A percentile compares a stretch with the other conserved stretches of the same genome.
Conservation (phyloP, 2,113 vertebrate genomes). For the Pyrgilauda ruficollis region DNA sequence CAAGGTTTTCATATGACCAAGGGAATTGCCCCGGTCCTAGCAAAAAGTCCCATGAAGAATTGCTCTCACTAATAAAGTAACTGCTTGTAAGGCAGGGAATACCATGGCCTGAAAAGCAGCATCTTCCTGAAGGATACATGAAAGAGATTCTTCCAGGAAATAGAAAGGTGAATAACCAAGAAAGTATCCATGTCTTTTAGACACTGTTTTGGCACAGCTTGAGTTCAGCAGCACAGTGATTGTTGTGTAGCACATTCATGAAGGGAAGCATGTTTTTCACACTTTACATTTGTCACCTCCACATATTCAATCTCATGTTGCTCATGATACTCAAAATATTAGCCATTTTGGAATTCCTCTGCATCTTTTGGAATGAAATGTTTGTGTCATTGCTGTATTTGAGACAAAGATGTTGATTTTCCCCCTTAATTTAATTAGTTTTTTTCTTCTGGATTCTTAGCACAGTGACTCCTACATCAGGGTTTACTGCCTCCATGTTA, state of each 20-base stretch:
- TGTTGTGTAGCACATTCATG: neutral
- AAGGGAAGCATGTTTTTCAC: neutral
- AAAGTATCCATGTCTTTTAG: neutral
- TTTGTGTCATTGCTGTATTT: neutral
- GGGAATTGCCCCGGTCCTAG: neutral
- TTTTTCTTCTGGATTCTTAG: neutral
- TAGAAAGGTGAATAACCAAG: neutral
- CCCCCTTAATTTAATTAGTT: neutral
- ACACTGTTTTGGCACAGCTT: neutral
- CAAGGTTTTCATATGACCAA: neutral
- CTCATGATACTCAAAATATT: neutral
- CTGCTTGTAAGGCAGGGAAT: neutral
- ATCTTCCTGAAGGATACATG: neutral
- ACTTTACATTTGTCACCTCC: neutral
- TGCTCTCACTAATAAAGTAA: neutral
- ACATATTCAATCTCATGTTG: neutral
- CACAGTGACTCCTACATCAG: neutral
- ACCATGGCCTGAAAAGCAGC: neutral
- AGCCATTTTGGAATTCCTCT: neutral
- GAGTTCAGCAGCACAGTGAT: neutral
- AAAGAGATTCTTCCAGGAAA: neutral
- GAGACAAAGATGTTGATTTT: neutral
- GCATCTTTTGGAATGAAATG: neutral
- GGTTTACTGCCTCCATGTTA: neutral
- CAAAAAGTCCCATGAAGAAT: neutral